Evolutionary conservation across 2,888 invertebrate species (phyloP).

Genomic region (Eutolmus rufibarbis): DNA sequence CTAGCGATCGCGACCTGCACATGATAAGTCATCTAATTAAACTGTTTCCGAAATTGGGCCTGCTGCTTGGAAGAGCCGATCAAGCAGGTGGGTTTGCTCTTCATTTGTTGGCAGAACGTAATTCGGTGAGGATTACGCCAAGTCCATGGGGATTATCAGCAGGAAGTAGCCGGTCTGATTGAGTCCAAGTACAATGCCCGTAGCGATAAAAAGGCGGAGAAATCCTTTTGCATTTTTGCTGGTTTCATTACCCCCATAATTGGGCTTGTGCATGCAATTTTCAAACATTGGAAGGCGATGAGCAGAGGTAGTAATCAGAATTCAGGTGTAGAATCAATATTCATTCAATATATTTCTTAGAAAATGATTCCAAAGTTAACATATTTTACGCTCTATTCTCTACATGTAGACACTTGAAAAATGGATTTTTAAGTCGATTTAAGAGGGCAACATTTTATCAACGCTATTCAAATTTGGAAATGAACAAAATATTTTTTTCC

Average conservation of each 20-base stretch:
- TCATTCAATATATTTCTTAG: not conserved
- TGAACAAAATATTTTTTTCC: no score
- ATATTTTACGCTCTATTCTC: no score
- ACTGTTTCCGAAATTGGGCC: slow-evolving; percentile 5
- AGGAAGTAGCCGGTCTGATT: not conserved
- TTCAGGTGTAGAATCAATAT: not conserved
- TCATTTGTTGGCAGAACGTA: not conserved
- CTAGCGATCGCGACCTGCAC: not conserved
- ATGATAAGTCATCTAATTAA: slow-evolving; percentile 16
- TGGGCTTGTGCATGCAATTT: not conserved
- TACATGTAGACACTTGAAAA: no score
- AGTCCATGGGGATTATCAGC: not conserved
- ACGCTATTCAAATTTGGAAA: no score
- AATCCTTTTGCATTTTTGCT: not conserved
- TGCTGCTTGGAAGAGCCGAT: not conserved
- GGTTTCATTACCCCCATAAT: not conserved
- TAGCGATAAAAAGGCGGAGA: not conserved
- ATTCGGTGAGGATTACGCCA: not conserved
- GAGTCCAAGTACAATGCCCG: not conserved
- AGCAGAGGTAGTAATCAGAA: not conserved
- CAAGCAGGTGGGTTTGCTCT: not conserved
- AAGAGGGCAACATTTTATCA: no score
- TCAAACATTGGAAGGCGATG: not conserved
- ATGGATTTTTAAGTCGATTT: no score
- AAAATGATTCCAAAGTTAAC: not conserved